Evolutionary conservation across 1,140 invertebrate species (phyloP).

Genomic region (Dendrolimus kikuchii): DNA sequence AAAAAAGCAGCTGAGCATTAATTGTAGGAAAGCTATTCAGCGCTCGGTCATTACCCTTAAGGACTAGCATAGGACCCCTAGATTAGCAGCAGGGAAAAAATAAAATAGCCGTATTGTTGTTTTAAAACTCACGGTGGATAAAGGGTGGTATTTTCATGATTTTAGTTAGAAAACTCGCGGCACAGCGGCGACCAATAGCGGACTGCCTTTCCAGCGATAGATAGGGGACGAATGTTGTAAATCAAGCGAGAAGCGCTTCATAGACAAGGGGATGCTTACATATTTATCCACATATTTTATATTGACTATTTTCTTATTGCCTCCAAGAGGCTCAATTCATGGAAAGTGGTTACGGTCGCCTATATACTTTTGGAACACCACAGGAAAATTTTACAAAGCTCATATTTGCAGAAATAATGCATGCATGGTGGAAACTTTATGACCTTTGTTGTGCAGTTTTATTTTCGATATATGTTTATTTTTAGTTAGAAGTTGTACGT

Average conservation of each 20-base stretch:
- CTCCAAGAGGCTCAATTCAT: not conserved
- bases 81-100: constrained; percentile 37
- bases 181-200: constrained; percentile 36
- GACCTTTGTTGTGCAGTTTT: no score
- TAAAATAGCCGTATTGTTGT: constrained; percentile 47
- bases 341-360: no score
- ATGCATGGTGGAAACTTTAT: no score
- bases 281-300: no score
- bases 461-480: no score
- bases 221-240: constrained; percentile 38
- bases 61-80: constrained; percentile 24
- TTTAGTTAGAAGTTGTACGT: no score
- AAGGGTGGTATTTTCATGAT: constrained; percentile 41
- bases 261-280: constrained; percentile 30
- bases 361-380: no score
- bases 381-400: no score
- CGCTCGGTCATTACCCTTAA: constrained; percentile 36
- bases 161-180: constrained; percentile 31
- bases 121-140: constrained; percentile 36
- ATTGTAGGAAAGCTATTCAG: constrained; percentile 9
- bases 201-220: constrained; percentile 32
- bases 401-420: no score
- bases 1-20: no score
- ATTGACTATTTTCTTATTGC: no score
- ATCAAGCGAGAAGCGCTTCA: constrained; percentile 49